Evolutionary conservation across 2,888 invertebrate genomes (phyloP).

Genomic region (Standfussiana lucernea): DNA sequence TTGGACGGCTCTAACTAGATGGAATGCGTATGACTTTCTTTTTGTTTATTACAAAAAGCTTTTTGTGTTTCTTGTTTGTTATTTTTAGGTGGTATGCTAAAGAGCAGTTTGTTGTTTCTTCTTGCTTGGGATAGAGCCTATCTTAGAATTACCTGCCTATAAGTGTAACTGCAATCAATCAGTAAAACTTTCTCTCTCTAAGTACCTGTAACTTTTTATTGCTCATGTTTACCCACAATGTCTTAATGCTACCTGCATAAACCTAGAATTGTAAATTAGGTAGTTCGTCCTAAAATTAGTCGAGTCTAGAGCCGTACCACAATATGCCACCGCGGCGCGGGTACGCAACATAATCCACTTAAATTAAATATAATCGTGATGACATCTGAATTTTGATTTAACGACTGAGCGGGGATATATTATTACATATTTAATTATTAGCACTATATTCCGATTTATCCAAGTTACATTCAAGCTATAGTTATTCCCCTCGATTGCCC

Average conservation of each 20-base stretch:
- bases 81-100: not conserved
- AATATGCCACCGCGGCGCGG: not conserved
- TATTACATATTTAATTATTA: not conserved
- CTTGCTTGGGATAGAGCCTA: not conserved
- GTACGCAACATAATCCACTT: not conserved
- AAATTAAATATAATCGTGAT: not conserved
- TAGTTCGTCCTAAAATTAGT: not conserved
- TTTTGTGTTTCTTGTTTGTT: conserved; percentile 29
- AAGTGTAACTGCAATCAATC: not conserved
- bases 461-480: conserved; percentile 3
- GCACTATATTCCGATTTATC: not conserved
- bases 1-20: conserved; percentile 37
- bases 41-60: conserved; percentile 41
- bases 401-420: not conserved
- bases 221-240: not conserved
- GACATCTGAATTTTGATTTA: not conserved
- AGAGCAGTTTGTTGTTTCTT: not conserved
- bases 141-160: not conserved
- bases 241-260: not conserved
- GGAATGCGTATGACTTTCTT: conserved; percentile 34
- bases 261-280: not conserved
- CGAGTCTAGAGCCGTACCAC: not conserved
- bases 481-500: conserved; percentile 2
- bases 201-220: too few species aligned
- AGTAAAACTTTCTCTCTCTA: too few species aligned